Conservation (phyloP, 2,888 invertebrate genomes). For the Melanargia galathea region DNA sequence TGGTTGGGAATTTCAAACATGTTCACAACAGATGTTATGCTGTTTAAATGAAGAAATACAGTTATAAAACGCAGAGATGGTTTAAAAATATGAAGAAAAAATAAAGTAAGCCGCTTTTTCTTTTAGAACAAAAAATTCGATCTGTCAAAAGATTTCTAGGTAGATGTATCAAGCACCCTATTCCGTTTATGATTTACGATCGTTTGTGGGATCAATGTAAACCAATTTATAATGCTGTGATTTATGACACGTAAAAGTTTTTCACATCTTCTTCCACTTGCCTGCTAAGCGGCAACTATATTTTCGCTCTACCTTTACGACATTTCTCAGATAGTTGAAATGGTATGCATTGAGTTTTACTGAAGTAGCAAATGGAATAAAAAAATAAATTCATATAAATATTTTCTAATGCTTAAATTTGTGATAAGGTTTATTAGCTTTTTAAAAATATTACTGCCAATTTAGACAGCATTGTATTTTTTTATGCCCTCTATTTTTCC, state of each 20-base stretch:
- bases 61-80: too few species aligned
- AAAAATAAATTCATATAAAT: neutral
- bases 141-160: constrained; percentile 23
- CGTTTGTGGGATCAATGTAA: constrained; percentile 66
- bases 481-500: too few species aligned
- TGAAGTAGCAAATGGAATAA: neutral
- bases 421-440: too few species aligned
- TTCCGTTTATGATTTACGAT: constrained; percentile 70
- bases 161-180: constrained; percentile 31
- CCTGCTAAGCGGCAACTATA: constrained; percentile 11
- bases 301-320: constrained; percentile 15
- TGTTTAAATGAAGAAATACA: neutral
- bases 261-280: constrained; percentile 48
- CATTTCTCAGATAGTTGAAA: constrained; percentile 4
- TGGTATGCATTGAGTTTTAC: neutral
- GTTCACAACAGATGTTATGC: neutral
- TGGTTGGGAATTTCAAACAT: neutral
- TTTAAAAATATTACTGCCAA: too few species aligned
- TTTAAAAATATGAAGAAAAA: neutral
- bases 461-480: too few species aligned
- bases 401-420: too few species aligned
- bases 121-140: constrained; percentile 15
- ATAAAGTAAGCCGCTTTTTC: neutral
- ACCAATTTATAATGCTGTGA: constrained; percentile 74
- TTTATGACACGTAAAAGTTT: constrained; percentile 73